These are phyloP conservation scores for Oreamnos americanus DNA, from an alignment of 2,113 vertebrate species.

Conservation along the genomic window DNA sequence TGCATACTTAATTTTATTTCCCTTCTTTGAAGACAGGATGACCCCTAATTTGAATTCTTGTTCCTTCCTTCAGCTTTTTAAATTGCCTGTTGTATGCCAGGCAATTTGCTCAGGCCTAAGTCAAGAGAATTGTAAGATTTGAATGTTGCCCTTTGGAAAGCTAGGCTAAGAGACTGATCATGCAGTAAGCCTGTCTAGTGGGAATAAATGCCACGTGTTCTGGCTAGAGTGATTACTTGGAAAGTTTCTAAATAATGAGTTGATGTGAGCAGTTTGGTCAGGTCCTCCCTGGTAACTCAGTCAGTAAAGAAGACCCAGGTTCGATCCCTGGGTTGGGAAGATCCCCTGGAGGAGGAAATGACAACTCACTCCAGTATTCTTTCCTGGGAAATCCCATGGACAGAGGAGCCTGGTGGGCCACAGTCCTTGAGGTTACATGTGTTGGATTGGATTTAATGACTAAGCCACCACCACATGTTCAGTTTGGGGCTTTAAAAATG, in stretches of 20 bases:
- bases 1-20: not conserved
- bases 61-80: not conserved
- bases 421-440: not conserved
- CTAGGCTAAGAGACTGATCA: not conserved
- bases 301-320: not conserved
- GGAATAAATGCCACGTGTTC: not conserved
- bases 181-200: not conserved
- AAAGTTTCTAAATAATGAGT: not conserved
- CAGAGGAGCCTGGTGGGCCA: not conserved
- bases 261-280: not conserved
- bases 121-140: not conserved
- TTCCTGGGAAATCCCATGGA: not conserved
- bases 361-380: not conserved
- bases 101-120: not conserved
- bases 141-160: not conserved
- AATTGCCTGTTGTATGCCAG: not conserved
- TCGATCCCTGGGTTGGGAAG: not conserved
- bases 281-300: not conserved
- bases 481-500: slow-evolving; percentile 19
- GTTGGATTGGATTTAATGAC: not conserved
- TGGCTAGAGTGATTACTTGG: not conserved
- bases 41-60: not conserved
- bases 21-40: slow-evolving; percentile 33
- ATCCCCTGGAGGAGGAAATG: not conserved
- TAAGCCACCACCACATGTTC: not conserved